A percentile compares a stretch with the other conserved stretches of the same genome.
Evolutionary conservation across 23 tunicate genomes (phyloP).

Genomic region (Diplosoma virens): DNA sequence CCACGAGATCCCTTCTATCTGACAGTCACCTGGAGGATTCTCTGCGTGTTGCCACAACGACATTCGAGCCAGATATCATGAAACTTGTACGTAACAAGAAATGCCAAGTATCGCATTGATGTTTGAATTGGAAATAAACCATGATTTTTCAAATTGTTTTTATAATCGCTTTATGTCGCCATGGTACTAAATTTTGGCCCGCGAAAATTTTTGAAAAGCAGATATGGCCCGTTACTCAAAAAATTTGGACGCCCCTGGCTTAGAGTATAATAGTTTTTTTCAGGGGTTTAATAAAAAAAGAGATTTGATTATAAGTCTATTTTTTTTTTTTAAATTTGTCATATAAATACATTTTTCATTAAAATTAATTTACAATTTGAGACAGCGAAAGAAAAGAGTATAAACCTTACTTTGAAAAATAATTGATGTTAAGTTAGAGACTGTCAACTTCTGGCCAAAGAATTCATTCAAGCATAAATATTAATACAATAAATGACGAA

Average conservation of each 20-base stretch:
- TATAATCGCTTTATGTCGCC: slow-evolving; percentile 4
- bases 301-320: too few relatives aligned
- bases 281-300: too few relatives aligned
- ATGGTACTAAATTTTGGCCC: slow-evolving; percentile 25
- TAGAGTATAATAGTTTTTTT: too few relatives aligned
- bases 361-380: too few relatives aligned
- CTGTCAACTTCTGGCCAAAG: too few relatives aligned
- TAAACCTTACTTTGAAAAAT: too few relatives aligned
- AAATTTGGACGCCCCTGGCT: slow-evolving; percentile 26
- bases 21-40: slow-evolving; percentile 34
- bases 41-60: slow-evolving; percentile 26
- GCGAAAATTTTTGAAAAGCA: slow-evolving; percentile 27
- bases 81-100: slow-evolving; percentile 20
- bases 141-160: slow-evolving; percentile 27
- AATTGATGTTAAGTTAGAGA: too few relatives aligned
- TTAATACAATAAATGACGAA: too few relatives aligned
- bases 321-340: too few relatives aligned
- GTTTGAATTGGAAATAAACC: slow-evolving; percentile 28
- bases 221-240: slow-evolving; percentile 23
- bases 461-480: too few relatives aligned
- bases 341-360: too few relatives aligned
- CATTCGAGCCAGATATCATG: slow-evolving; percentile 21
- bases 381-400: too few relatives aligned
- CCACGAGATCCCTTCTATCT: slow-evolving; percentile 26
- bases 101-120: slow-evolving; percentile 26